A percentile compares a stretch with the other conserved stretches of the same genome.
Evolutionary conservation across 2,797 vertebrate genomes (phyloP).

Genomic region (Remorina albescens): DNA sequence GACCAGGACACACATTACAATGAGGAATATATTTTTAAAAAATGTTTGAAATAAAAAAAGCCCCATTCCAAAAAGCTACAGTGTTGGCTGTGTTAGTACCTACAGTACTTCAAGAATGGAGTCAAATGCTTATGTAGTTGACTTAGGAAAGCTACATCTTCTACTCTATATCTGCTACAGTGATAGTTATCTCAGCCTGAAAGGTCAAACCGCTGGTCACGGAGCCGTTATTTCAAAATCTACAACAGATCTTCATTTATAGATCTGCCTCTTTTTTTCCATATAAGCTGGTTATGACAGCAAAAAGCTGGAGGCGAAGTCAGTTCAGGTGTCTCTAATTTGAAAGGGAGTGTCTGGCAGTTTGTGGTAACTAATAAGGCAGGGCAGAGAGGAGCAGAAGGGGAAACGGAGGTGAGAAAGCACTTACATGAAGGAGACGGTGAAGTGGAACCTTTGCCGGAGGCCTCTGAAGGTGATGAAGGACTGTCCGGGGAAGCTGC

Average conservation of each 20-base stretch:
- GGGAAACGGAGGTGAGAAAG: not conserved
- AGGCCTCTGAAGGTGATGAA: slow-evolving; percentile 98
- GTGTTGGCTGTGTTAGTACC: too few relatives aligned
- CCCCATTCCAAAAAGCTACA: too few relatives aligned
- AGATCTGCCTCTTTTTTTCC: not conserved
- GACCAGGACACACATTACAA: not conserved
- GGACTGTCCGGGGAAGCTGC: slow-evolving; percentile 95
- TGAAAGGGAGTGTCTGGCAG: not conserved
- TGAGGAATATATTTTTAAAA: too few relatives aligned
- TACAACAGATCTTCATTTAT: not conserved
- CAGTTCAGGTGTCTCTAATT: too few relatives aligned
- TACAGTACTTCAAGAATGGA: not conserved
- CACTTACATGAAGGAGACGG: slow-evolving; percentile 93
- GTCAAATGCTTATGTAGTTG: not conserved
- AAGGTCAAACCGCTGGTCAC: not conserved
- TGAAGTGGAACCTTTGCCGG: slow-evolving; percentile 97
- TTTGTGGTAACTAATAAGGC: not conserved
- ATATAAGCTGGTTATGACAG: not conserved
- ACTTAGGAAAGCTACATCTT: not conserved
- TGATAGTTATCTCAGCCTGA: not conserved
- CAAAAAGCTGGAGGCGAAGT: not conserved
- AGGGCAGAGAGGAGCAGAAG: not conserved
- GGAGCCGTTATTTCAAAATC: not conserved
- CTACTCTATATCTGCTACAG: too few relatives aligned
- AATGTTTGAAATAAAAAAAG: too few relatives aligned